A percentile compares a stretch with the other conserved stretches of the same genome.
Conservation (phyloP, 2,113 vertebrate genomes). For the Solea solea region DNA sequence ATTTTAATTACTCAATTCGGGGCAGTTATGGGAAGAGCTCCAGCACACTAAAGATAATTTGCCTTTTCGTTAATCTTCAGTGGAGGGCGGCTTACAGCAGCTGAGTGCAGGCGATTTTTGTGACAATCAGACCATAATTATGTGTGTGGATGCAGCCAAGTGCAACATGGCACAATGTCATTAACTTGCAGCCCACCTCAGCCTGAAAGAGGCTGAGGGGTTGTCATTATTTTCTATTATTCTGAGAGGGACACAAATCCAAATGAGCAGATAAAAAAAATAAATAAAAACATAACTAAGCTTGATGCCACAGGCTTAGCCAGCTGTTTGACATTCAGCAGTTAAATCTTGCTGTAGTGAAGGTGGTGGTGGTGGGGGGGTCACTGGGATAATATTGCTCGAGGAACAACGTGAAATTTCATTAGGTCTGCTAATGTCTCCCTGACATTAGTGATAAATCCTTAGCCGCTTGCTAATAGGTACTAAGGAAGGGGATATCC, state of each 20-base stretch:
- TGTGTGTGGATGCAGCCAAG: constrained; percentile 73
- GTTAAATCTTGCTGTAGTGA: constrained; percentile 67
- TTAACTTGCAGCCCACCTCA: constrained; percentile 75
- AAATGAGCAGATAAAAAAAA: constrained; percentile 60
- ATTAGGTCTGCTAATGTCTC: constrained; percentile 75
- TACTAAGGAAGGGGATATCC: constrained; percentile 63
- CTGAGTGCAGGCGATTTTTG: constrained; percentile 60
- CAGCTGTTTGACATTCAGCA: constrained; percentile 70
- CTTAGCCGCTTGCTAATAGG: constrained; percentile 63
- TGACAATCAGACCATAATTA: constrained; percentile 82
- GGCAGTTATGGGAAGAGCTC: constrained; percentile 66
- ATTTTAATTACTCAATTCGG: constrained; percentile 80
- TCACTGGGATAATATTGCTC: constrained; percentile 69
- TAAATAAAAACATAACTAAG: constrained; percentile 41
- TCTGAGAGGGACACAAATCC: constrained; percentile 69
- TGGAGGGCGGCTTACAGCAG: constrained; percentile 37
- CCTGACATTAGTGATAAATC: constrained; percentile 77
- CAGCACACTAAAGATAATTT: constrained; percentile 72
- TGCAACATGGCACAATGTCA: constrained; percentile 73
- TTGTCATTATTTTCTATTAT: constrained; percentile 82
- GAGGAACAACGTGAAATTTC: constrained; percentile 76
- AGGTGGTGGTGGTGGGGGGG: constrained; percentile 63
- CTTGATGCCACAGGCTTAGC: constrained; percentile 60
- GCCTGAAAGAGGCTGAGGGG: constrained; percentile 61
- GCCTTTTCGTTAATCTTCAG: constrained; percentile 62